Conservation (phyloP, 1,140 invertebrate species). For the Charaxes varanes region DNA sequence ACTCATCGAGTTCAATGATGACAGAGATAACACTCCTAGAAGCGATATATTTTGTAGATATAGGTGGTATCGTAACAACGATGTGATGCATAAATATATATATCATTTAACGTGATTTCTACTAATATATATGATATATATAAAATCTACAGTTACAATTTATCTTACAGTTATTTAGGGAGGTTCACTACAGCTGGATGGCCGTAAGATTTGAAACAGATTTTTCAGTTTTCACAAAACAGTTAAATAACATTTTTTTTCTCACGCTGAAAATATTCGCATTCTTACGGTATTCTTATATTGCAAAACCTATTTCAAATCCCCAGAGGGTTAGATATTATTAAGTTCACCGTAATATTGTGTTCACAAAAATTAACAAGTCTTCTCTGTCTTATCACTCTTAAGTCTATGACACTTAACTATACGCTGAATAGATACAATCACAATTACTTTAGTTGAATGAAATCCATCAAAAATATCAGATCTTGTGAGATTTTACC, state of each 20-base stretch:
- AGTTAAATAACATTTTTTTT: too few relatives aligned
- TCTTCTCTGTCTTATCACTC: constrained; percentile 17
- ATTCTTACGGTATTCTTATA: constrained; percentile 8
- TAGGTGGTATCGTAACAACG: constrained; percentile 42
- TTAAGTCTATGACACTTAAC: constrained; percentile 17
- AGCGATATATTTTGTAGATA: constrained; percentile 26
- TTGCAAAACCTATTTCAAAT: constrained; percentile 59
- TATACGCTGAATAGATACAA: constrained; percentile 21
- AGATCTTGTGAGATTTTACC: constrained; percentile 32
- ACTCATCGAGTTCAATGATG: constrained; percentile 10
- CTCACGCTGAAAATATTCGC: too few relatives aligned
- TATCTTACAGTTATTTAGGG: constrained; percentile 8
- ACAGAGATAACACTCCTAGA: constrained; percentile 21
- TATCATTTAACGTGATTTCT: constrained; percentile 40
- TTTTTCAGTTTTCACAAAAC: too few relatives aligned
- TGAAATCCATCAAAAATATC: constrained; percentile 47
- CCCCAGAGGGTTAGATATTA: constrained; percentile 36
- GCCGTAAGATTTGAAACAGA: constrained; percentile 56
- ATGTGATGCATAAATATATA: constrained; percentile 34
- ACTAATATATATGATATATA: constrained; percentile 36
- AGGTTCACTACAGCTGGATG: constrained; percentile 37
- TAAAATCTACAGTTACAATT: constrained; percentile 22
- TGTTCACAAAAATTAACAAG: constrained; percentile 8
- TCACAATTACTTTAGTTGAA: constrained; percentile 47
- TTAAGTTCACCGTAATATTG: constrained; percentile 15